Evolutionary conservation across 1,140 invertebrate species (phyloP), one percentile per base, ranked within the genome.

Genomic region (Pararge aegeria): DNA sequence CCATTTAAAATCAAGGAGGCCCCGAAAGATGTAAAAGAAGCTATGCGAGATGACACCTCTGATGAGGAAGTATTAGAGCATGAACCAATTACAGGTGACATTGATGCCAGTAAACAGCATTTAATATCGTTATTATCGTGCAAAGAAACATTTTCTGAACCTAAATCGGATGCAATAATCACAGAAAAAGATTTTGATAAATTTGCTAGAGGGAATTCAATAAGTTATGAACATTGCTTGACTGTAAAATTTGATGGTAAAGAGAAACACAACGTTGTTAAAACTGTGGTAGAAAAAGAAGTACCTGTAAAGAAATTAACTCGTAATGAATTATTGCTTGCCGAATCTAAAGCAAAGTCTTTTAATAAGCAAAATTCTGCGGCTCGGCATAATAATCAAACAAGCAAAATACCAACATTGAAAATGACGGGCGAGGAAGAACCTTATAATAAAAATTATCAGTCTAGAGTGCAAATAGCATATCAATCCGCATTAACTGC

Each of bases 101-200:
- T 82, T 50, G 69, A 75, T 27, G 21, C 60, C 40, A 72, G 61
- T 44, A 80, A 71, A 46, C 73, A 80, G 44, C 61, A 42, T 50
- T 20, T 72, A 19, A 37, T 59, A 24, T 49, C 62, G 46, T 67
- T 70, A 51, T 52, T 62, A 58, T 19, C 57, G 16, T 30, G 46
- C 13, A 66, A 70, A 59, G 70, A 72, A 46, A 80, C 37, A 12
- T 53, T 58, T 13, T 51, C n/a, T 30, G 77, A 76, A 49, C 44
- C 61, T 46, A 78, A 72, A 61, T 79, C 75, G 56, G 83, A 87
- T 52, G 44, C 69, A 18, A 78, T 88, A 37, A 89, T 89, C 40
- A 89, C 83, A 27, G 88, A 90, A 76, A 87, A 81, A 51, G 88
- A 90, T 64, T 90, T 90, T 67, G 88, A 90, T 62, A 89, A 89